Percentiles rank a stretch among this genome's conserved stretches.
These are phyloP conservation scores for Fragum fragum DNA, from an alignment of 2,888 invertebrate genomes.

Conservation along the genomic window DNA sequence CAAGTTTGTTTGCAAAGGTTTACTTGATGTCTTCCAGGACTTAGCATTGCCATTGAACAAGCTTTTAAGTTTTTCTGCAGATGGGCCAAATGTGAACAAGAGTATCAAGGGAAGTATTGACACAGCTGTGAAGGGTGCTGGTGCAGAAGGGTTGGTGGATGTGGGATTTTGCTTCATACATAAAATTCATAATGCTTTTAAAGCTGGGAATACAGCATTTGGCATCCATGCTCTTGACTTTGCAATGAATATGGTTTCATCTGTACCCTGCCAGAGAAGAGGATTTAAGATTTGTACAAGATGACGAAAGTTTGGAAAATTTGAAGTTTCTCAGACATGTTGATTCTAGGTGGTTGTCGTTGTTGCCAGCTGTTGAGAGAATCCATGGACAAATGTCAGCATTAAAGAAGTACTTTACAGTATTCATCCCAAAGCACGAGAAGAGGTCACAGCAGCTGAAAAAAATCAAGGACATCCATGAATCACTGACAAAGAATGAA, in stretches of 20 bases:
- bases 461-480: conserved; percentile 38
- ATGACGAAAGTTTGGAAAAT: conserved; percentile 32
- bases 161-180: conserved; percentile 35
- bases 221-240: conserved; percentile 32
- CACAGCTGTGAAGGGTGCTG: conserved; percentile 24
- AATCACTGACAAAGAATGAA: conserved; percentile 36
- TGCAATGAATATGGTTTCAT: conserved; percentile 32
- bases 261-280: conserved; percentile 33
- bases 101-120: conserved; percentile 17
- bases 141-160: conserved; percentile 30
- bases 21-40: conserved; percentile 25
- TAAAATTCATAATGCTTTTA: conserved; percentile 35
- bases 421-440: conserved; percentile 35
- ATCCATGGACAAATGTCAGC: conserved; percentile 28
- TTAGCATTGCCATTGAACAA: conserved; percentile 17
- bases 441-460: conserved; percentile 32
- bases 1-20: conserved; percentile 25
- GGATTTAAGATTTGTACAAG: conserved; percentile 17
- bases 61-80: conserved; percentile 18
- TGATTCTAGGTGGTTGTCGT: conserved; percentile 27
- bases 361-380: conserved; percentile 31
- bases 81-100: conserved; percentile 40
- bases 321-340: conserved; percentile 31
- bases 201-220: conserved; percentile 20
- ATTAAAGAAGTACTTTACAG: conserved; percentile 27